Conservation (phyloP, 2,113 vertebrate genomes). For the Herpailurus yagouaroundi region DNA sequence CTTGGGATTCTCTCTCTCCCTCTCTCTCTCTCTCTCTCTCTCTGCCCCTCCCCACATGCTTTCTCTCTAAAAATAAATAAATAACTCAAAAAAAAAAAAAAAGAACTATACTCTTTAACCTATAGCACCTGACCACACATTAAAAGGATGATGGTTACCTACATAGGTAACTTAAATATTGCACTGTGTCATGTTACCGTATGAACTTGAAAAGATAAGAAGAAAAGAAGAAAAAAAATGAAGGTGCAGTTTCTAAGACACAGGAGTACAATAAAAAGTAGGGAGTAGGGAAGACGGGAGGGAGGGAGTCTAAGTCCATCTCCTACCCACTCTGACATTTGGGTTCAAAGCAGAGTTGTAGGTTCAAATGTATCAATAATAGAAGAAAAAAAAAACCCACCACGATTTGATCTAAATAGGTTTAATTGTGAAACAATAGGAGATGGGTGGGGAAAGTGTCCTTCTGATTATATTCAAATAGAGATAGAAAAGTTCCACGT, state of each 20-base stretch:
- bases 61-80: too few relatives aligned
- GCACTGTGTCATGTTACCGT: background rate
- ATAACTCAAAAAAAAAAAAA: too few relatives aligned
- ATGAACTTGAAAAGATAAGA: background rate
- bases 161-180: background rate
- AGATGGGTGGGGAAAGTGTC: constrained; percentile 15
- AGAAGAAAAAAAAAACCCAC: background rate
- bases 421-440: constrained; percentile 50
- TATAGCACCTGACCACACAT: background rate
- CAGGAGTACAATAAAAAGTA: background rate
- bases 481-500: constrained; percentile 48
- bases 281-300: background rate
- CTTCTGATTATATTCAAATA: constrained; percentile 47
- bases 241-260: background rate
- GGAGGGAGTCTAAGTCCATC: background rate
- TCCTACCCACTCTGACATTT: background rate
- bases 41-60: too few relatives aligned
- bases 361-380: background rate
- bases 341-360: background rate
- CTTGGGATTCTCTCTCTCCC: too few relatives aligned
- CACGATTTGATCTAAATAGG: constrained; percentile 26
- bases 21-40: too few relatives aligned
- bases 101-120: background rate
- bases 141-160: background rate
- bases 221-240: background rate